Evolutionary conservation across 1,140 invertebrate species (phyloP).

Genomic region (Megathymus violae): DNA sequence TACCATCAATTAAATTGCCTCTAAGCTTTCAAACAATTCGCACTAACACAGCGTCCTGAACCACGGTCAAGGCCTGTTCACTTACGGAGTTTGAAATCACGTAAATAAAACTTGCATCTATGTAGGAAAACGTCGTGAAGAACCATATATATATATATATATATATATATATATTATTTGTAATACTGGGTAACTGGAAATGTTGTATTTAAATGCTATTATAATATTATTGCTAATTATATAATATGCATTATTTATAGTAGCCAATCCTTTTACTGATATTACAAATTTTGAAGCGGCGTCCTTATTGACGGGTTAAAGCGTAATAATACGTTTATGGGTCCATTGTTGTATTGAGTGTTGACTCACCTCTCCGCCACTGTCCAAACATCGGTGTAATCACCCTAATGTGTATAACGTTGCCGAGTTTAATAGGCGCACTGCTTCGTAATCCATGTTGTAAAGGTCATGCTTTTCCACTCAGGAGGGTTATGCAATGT

Average conservation of each 20-base stretch:
- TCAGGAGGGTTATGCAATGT: slow-evolving; percentile 20
- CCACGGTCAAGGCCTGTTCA: too few species aligned
- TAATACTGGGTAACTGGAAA: too few species aligned
- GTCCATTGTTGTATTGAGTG: slow-evolving; percentile 34
- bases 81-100: too few species aligned
- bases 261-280: slow-evolving; percentile 30
- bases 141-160: too few species aligned
- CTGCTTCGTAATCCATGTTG: not conserved
- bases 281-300: slow-evolving; percentile 25
- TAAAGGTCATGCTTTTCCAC: slow-evolving; percentile 2
- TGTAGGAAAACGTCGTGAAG: too few species aligned
- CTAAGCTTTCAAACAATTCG: too few species aligned
- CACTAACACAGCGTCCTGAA: too few species aligned
- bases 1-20: too few species aligned
- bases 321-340: slow-evolving; percentile 42
- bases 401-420: slow-evolving; percentile 43
- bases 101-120: too few species aligned
- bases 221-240: too few species aligned
- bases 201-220: too few species aligned
- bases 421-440: slow-evolving; percentile 14
- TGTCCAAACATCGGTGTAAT: slow-evolving; percentile 47
- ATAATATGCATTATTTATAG: slow-evolving; percentile 29
- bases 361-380: slow-evolving; percentile 40
- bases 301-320: slow-evolving; percentile 30
- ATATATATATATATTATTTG: too few species aligned